phyloP scores from a whole-genome alignment of 2,888 invertebrate species.

The Bombylius discolor region DNA sequence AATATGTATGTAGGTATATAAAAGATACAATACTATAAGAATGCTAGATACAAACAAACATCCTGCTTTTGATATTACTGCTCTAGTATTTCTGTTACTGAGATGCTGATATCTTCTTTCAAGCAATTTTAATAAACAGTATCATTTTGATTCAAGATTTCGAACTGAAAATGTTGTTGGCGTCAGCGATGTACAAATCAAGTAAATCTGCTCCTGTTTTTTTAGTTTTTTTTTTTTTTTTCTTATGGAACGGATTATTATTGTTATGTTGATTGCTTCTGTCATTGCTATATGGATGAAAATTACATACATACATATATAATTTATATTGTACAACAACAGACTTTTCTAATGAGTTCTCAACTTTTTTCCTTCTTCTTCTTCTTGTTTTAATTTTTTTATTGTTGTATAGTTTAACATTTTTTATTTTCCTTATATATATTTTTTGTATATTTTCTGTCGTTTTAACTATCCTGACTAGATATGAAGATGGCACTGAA shows the following conservation, averaged over 20 bases:
- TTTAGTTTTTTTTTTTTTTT: not conserved
- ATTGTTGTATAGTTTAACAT: too few relatives aligned
- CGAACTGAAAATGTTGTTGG: not conserved
- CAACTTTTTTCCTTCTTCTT: not conserved
- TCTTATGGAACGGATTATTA: not conserved
- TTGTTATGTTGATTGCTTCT: not conserved
- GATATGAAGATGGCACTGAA: too few relatives aligned
- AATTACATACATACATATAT: too few relatives aligned
- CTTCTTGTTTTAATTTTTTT: not conserved
- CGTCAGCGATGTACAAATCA: not conserved
- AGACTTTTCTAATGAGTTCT: not conserved
- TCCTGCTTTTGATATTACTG: not conserved
- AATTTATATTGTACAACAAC: too few relatives aligned
- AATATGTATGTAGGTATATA: not conserved
- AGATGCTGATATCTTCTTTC: not conserved
- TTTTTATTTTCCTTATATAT: not conserved
- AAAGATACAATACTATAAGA: too few relatives aligned
- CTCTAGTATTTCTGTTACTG: too few relatives aligned
- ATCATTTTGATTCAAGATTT: not conserved
- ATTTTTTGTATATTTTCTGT: too few relatives aligned
- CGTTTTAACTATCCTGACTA: too few relatives aligned
- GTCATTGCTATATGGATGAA: not conserved
- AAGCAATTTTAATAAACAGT: not conserved
- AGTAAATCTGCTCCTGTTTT: not conserved
- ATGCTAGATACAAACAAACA: not conserved